Evolutionary conservation across 1,140 invertebrate species (phyloP).

Genomic region (Amphibalanus amphitrite): DNA sequence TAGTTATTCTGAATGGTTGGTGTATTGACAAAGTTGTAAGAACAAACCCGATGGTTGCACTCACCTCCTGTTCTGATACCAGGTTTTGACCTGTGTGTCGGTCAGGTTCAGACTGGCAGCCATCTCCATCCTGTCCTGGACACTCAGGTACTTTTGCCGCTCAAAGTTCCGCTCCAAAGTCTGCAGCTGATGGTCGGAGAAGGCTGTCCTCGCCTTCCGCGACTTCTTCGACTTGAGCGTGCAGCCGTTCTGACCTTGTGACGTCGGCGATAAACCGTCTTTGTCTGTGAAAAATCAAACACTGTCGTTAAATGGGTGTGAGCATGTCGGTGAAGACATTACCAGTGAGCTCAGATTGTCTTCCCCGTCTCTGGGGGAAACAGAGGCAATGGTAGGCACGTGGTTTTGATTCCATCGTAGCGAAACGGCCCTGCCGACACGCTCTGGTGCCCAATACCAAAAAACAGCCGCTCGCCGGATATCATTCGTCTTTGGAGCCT

Average conservation of each 20-base stretch:
- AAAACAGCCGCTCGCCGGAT: background rate
- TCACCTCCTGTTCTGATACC: slow-evolving; percentile 97
- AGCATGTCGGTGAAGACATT: too few relatives aligned
- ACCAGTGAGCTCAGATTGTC: too few relatives aligned
- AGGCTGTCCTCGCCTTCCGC: slow-evolving; percentile 90
- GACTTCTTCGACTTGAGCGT: slow-evolving; percentile 58
- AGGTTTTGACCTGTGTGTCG: slow-evolving; percentile 98
- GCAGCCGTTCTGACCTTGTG: background rate
- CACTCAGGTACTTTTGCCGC: slow-evolving; percentile 93
- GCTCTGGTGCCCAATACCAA: background rate
- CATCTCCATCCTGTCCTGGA: slow-evolving; percentile 95
- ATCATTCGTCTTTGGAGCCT: background rate
- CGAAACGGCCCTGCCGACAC: background rate
- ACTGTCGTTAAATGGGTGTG: too few relatives aligned
- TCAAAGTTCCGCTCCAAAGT: slow-evolving; percentile 95
- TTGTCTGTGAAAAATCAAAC: background rate
- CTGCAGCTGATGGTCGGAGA: slow-evolving; percentile 94
- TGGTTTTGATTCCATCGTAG: background rate
- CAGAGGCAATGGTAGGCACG: background rate
- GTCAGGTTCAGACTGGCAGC: slow-evolving; percentile 88
- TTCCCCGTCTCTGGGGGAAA: too few relatives aligned
- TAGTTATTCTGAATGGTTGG: too few relatives aligned
- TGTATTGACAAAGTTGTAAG: too few relatives aligned
- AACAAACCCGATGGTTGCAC: too few relatives aligned
- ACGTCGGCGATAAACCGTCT: background rate